Conservation (phyloP, 2,797 vertebrate species). For the Taenioides sp. region DNA sequence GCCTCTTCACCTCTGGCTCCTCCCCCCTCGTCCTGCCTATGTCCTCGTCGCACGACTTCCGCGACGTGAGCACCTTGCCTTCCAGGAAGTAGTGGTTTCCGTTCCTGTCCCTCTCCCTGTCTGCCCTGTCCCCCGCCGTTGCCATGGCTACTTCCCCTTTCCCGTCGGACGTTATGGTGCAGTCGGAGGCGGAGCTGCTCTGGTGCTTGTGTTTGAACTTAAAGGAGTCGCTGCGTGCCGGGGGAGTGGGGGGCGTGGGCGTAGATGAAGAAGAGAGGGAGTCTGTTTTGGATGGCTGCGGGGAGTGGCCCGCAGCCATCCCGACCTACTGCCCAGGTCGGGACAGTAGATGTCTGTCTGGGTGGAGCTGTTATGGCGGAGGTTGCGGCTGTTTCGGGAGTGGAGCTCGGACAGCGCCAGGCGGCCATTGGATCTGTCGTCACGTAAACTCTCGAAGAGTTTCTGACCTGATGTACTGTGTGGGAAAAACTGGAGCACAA, state of each 20-base stretch:
- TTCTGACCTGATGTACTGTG: slow-evolving; percentile 94
- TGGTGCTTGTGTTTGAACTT: slow-evolving; percentile 97
- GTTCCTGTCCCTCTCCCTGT: slow-evolving; percentile 77
- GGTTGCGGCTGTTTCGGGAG: slow-evolving; percentile 87
- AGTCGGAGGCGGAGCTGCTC: slow-evolving; percentile 92
- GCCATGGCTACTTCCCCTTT: slow-evolving; percentile 71
- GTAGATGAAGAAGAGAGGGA: slow-evolving; percentile 87
- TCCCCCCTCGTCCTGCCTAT: slow-evolving; percentile 86
- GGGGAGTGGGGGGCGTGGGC: slow-evolving; percentile 90
- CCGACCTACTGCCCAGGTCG: too few relatives aligned
- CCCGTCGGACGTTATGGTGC: slow-evolving; percentile 87
- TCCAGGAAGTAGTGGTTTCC: slow-evolving; percentile 85
- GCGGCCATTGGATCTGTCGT: slow-evolving; percentile 89
- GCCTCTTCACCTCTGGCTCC: slow-evolving; percentile 91
- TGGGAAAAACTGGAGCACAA: slow-evolving; percentile 84
- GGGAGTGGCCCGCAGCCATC: too few relatives aligned
- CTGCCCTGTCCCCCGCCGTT: slow-evolving; percentile 76
- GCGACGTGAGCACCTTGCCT: slow-evolving; percentile 83
- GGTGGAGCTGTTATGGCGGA: slow-evolving; percentile 95
- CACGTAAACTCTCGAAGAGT: slow-evolving; percentile 92
- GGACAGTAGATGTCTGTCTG: slow-evolving; percentile 91
- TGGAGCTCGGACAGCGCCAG: slow-evolving; percentile 85
- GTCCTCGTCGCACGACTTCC: slow-evolving; percentile 94
- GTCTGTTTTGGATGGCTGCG: slow-evolving; percentile 85
- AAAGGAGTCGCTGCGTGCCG: slow-evolving; percentile 92